These are phyloP conservation scores for Hyles euphorbiae DNA, from an alignment of 1,140 invertebrate genomes.

Conservation along the genomic window DNA sequence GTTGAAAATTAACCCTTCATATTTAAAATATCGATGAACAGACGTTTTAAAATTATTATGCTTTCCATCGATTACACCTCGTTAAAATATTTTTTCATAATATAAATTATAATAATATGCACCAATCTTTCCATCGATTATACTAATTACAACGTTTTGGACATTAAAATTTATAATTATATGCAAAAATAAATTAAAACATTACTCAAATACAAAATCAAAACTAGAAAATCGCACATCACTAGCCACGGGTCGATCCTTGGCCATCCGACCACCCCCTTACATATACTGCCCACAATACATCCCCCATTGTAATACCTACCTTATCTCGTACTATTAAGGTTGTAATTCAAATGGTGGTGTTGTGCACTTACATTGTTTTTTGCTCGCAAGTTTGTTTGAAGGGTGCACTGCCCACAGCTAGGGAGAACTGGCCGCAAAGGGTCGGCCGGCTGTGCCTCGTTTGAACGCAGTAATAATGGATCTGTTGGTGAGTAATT, in stretches of 20 bases:
- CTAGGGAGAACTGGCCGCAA: slow-evolving; percentile 65
- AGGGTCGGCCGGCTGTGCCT: slow-evolving; percentile 52
- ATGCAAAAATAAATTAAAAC: too few relatives aligned
- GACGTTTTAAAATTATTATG: too few relatives aligned
- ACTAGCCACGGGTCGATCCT: slow-evolving; percentile 57
- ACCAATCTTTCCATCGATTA: too few relatives aligned
- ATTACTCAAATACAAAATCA: slow-evolving; percentile 48
- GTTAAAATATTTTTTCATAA: too few relatives aligned
- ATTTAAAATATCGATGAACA: too few relatives aligned
- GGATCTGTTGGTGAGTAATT: not conserved
- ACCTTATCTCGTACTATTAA: slow-evolving; percentile 20
- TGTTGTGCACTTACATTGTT: slow-evolving; percentile 42
- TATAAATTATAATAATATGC: too few relatives aligned
- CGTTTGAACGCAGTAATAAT: slow-evolving; percentile 35
- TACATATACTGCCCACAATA: slow-evolving; percentile 46
- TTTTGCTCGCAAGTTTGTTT: slow-evolving; percentile 48
- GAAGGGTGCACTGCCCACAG: slow-evolving; percentile 64
- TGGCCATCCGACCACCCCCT: slow-evolving; percentile 44
- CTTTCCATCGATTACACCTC: too few relatives aligned
- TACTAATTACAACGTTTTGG: too few relatives aligned
- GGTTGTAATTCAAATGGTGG: slow-evolving; percentile 21
- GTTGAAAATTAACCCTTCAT: too few relatives aligned
- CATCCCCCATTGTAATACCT: slow-evolving; percentile 11
- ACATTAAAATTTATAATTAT: too few relatives aligned
- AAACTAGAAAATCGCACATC: slow-evolving; percentile 58